Percentiles rank a stretch among this genome's conserved stretches.
These are phyloP conservation scores for Andrena cerasifolii DNA, from an alignment of 1,140 invertebrate species.

Conservation along the genomic window DNA sequence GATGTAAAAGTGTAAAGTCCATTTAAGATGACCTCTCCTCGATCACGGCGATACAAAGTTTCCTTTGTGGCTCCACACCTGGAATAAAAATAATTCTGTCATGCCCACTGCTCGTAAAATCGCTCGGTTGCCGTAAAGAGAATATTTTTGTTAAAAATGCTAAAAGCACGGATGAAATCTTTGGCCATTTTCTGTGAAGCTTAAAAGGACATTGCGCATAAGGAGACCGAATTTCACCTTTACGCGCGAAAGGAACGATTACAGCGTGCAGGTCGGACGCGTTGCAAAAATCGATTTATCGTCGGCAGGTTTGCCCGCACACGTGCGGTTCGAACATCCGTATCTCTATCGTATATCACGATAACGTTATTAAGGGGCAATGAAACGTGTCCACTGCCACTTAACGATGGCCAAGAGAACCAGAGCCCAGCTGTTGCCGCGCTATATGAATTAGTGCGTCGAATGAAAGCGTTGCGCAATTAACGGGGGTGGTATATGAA, in stretches of 20 bases:
- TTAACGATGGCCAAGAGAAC: constrained; percentile 26
- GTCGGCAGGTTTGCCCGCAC: neutral
- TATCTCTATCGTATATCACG: constrained; percentile 33
- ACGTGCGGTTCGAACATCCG: neutral
- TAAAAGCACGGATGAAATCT: too few relatives aligned
- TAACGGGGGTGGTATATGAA: constrained; percentile 50
- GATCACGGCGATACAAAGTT: too few relatives aligned
- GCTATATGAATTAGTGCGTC: constrained; percentile 31
- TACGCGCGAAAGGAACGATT: neutral
- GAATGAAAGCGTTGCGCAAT: constrained; percentile 41
- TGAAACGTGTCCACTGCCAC: constrained; percentile 36
- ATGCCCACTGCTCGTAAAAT: too few relatives aligned
- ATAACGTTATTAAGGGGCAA: constrained; percentile 51
- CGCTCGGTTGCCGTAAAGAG: too few relatives aligned
- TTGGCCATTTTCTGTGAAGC: too few relatives aligned
- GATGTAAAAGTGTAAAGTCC: neutral
- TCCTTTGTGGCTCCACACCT: constrained; percentile 17
- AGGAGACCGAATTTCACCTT: neutral
- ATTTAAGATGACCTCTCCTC: neutral
- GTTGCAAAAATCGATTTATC: constrained; percentile 31
- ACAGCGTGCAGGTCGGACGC: neutral
- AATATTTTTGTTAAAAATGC: too few relatives aligned
- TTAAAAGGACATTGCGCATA: too few relatives aligned
- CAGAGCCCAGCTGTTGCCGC: neutral
- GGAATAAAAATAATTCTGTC: neutral